Evolutionary conservation across 2,113 vertebrate species (phyloP), one percentile per base, ranked within the genome.

Genomic region (Colossoma macropomum): DNA sequence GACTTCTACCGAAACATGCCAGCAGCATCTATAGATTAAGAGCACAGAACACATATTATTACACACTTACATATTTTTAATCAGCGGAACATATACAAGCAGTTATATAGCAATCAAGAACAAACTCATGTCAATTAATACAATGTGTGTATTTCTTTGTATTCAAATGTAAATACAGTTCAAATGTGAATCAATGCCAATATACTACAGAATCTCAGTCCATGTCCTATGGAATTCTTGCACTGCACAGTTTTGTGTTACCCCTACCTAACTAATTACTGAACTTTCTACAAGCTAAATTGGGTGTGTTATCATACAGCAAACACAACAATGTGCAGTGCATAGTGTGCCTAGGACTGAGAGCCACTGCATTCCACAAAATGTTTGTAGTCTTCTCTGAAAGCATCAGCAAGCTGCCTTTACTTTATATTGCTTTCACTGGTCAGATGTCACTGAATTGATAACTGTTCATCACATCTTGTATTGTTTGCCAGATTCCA

Each of bases 311-410:
- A 45, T 45, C 4, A 0, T 0, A 30, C 52, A 38, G 11, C 4
- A 30, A 45, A 45, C 9, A 45, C 41, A 45, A 45, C 41, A 45
- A 11, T 11, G 41, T 45, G 41, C 9, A 9, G 41, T 45, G 34
- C 41, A 45, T 45, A 9, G 41, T 45, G 41, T 45, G 41, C 41
- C 41, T 45, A 45, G 41, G 41, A 45, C 41, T 45, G 41, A 45
- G 59, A 41, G 23, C 27, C 28, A 81, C 34, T 60, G 79, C 50
- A 60, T 86, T 62, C 45, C 30, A 75, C n/a, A 76, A 30, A 54
- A 59, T 16, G 69, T 54, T 7, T 25, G 4, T 32, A 54, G 34
- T n/a, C 12, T 21, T 30, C 0, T 65, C 62, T 63, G 16, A 52
- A 82, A 82, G 5, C 25, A 54, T 65, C 38, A 63, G 23, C 52